Evolutionary conservation across 2,888 invertebrate genomes (phyloP).

Genomic region (Panopea generosa): DNA sequence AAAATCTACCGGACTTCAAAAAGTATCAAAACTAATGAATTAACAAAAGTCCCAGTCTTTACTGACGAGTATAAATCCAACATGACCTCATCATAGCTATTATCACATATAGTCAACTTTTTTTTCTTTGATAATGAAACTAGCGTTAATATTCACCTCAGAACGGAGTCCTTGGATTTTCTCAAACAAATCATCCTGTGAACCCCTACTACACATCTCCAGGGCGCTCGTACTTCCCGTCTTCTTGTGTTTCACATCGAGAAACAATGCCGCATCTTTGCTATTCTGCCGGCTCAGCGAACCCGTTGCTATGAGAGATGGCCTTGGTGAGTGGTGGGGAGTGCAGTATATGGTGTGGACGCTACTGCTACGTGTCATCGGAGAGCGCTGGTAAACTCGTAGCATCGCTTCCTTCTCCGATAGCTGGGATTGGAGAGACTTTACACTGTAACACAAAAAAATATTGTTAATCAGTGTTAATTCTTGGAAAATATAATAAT

Average conservation of each 20-base stretch:
- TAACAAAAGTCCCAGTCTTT: background rate
- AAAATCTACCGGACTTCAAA: no score
- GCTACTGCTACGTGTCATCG: constrained; percentile 81
- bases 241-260: constrained; percentile 75
- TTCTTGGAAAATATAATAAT: no score
- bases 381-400: constrained; percentile 90
- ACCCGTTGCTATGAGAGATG: constrained; percentile 77
- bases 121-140: background rate
- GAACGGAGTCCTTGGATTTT: constrained; percentile 60
- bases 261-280: constrained; percentile 64
- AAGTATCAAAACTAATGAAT: background rate
- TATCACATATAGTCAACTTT: no score
- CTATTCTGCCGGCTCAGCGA: constrained; percentile 69
- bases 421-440: constrained; percentile 94
- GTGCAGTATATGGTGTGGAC: constrained; percentile 80
- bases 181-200: constrained; percentile 69
- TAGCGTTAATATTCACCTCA: constrained; percentile 50
- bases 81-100: no score
- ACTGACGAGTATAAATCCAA: background rate
- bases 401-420: constrained; percentile 97
- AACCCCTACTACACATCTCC: constrained; percentile 61
- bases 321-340: constrained; percentile 82
- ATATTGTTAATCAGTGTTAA: no score
- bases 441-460: constrained; percentile 87
- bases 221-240: constrained; percentile 75